Conservation (phyloP, 2,888 invertebrate species). For the Colletes collaris region DNA sequence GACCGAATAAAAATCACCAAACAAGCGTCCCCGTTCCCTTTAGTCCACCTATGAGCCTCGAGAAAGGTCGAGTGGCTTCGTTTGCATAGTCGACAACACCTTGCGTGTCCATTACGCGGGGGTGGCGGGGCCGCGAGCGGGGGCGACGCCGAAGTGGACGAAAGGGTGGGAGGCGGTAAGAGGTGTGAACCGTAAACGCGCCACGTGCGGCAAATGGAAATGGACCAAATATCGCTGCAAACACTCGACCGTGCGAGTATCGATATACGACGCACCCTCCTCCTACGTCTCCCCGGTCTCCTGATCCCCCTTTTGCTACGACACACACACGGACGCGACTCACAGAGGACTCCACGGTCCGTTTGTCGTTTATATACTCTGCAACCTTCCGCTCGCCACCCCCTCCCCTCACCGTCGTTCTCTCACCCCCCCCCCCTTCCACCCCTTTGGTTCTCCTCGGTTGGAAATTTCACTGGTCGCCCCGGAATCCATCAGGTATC, state of each 20-base stretch:
- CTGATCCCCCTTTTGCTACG: constrained; percentile 63
- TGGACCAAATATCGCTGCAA: constrained; percentile 82
- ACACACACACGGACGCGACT: constrained; percentile 56
- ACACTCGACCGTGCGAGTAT: constrained; percentile 79
- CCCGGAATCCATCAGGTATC: constrained; percentile 76
- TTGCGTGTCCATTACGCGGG: constrained; percentile 80
- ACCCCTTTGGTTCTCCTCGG: constrained; percentile 32
- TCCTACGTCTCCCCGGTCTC: constrained; percentile 66
- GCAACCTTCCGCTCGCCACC: neutral
- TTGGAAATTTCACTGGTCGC: constrained; percentile 79
- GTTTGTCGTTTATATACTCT: constrained; percentile 63
- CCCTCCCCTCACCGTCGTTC: neutral
- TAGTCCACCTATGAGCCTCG: constrained; percentile 53
- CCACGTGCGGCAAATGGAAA: constrained; percentile 82
- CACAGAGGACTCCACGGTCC: constrained; percentile 51
- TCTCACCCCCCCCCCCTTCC: neutral
- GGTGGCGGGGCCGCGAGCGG: constrained; percentile 52
- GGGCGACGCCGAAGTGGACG: constrained; percentile 46
- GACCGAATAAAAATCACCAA: constrained; percentile 45
- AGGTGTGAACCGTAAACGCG: constrained; percentile 82
- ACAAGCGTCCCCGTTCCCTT: constrained; percentile 27
- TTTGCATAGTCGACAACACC: constrained; percentile 79
- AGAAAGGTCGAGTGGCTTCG: constrained; percentile 73
- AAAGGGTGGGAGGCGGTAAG: constrained; percentile 64
- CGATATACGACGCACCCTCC: constrained; percentile 77